Conservation (phyloP, 2,113 vertebrate species). For the Mystacornis crossleyi region DNA sequence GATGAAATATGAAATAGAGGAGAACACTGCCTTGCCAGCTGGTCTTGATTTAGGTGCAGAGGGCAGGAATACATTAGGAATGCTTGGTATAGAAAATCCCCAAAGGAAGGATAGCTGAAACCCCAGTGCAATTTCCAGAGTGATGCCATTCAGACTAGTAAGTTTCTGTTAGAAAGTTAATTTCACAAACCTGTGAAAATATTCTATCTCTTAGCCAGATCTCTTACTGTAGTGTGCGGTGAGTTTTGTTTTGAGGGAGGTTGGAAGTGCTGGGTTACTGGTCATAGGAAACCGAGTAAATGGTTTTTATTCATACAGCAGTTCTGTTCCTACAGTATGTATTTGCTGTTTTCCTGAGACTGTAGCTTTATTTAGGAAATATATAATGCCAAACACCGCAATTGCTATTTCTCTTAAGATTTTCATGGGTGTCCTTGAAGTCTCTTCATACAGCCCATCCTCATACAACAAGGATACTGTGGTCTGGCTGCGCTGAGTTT, state of each 20-base stretch:
- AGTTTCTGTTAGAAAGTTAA: neutral
- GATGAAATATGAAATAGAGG: neutral
- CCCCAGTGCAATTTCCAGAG: neutral
- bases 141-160: neutral
- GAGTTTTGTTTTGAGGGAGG: neutral
- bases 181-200: neutral
- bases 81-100: neutral
- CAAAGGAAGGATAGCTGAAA: neutral
- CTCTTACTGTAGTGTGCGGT: neutral
- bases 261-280: neutral
- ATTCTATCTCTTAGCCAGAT: neutral
- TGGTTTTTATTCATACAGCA: neutral
- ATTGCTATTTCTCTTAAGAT: neutral
- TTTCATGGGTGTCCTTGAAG: neutral
- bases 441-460: neutral
- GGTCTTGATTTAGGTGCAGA: neutral
- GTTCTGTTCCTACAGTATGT: neutral
- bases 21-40: neutral
- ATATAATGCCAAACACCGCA: neutral
- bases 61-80: neutral
- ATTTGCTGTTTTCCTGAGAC: neutral
- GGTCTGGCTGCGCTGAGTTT: neutral
- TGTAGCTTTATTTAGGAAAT: neutral
- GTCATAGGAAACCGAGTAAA: neutral
- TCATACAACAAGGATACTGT: neutral